Conservation (phyloP, 2,113 vertebrate species). For the Scophthalmus maximus region DNA sequence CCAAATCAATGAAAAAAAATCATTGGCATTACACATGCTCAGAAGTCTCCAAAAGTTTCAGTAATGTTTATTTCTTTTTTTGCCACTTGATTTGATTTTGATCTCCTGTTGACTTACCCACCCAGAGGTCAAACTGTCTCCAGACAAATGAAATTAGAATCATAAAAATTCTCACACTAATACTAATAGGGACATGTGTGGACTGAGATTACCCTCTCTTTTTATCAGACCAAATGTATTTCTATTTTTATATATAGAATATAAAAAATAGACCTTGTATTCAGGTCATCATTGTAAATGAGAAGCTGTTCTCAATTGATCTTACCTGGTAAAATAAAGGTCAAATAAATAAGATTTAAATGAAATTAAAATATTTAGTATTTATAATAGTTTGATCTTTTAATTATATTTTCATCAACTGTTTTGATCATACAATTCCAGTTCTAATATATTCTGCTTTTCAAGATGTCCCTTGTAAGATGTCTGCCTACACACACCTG, state of each 20-base stretch:
- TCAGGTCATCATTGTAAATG: too few species aligned
- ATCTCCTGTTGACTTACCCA: not conserved
- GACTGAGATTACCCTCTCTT: not conserved
- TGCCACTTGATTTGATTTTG: not conserved
- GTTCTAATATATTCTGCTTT: constrained; percentile 3
- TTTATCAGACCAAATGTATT: not conserved
- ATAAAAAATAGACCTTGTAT: too few species aligned
- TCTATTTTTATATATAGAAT: too few species aligned
- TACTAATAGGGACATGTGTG: not conserved
- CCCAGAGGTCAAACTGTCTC: not conserved
- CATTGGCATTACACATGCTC: not conserved
- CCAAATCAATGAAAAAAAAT: not conserved
- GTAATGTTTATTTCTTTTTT: not conserved
- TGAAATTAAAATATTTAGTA: too few species aligned
- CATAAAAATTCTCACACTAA: not conserved
- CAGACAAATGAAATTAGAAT: not conserved
- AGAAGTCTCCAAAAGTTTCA: not conserved
- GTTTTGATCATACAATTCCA: not conserved
- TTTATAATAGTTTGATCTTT: too few species aligned
- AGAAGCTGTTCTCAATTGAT: too few species aligned
- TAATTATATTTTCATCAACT: not conserved
- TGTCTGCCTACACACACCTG: constrained; percentile 73
- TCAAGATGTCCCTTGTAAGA: not conserved
- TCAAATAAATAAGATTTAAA: too few species aligned
- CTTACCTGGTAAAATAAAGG: too few species aligned